Evolutionary conservation across 1,140 invertebrate species (phyloP), one percentile per base, ranked within the genome.

Genomic region (Monochamus saltuarius): DNA sequence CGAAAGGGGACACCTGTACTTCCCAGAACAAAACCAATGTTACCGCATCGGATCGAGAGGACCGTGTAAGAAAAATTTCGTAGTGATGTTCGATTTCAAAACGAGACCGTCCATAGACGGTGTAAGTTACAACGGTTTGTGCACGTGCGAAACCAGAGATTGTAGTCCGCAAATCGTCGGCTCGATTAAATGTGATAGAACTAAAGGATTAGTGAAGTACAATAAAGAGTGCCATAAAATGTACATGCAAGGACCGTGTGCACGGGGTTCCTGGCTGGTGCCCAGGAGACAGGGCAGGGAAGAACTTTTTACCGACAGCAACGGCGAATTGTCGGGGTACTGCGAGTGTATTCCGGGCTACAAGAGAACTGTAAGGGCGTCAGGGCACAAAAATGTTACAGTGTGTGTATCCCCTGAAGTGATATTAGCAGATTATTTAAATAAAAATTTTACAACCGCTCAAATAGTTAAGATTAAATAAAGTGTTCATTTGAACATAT

Each of bases 111-210:
- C 88, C 0, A 64, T 90, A 0, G 88, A 91, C 64, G 90, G 89
- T 0, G 82, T 91, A 14, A 88, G 89, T n/a, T 91, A 90, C 68
- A 89, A 89, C 55, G 90, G 89, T 0, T 82, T 89, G 4, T 92
- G 90, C 62, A 87, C 84, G 2, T 91, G 89, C 66, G 82, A 73
- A 22, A 78, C 76, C 59, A 65, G 68, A 17, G 61, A 69, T 43
- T 74, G 69, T 52, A 76, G 51, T 50, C 29, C 37, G 57, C 69
- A 34, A 66, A 53, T 38, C 43, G 56, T 14, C 59, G 62, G 11
- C 62, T 49, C 0, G 70, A 72, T 10, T 68, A 69, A 77, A 8
- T 89, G 87, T 63, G 81, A 83, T 6, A 76, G 79, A 1, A 80
- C 79, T 2, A 80, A 83, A 4, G 86, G 87, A 0, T 79, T 85